A percentile compares a stretch with the other conserved stretches of the same genome.
These are phyloP conservation scores for Gadus macrocephalus DNA, from an alignment of 2,113 vertebrate genomes.

Conservation along the genomic window DNA sequence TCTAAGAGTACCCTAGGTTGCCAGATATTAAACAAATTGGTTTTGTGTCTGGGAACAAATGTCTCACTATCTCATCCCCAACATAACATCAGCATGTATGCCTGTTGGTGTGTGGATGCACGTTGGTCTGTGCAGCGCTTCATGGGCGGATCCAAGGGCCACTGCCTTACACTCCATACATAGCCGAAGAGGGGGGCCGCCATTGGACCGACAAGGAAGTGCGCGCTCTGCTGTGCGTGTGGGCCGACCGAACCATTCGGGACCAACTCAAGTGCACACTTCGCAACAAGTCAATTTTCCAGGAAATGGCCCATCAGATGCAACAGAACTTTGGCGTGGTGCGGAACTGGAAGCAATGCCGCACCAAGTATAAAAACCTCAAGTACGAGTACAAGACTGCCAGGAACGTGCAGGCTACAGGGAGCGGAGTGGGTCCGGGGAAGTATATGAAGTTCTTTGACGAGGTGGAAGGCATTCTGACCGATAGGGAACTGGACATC, in stretches of 20 bases:
- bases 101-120: neutral
- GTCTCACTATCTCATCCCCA: no score
- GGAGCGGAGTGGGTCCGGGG: slow-evolving; percentile 56
- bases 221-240: slow-evolving; percentile 78
- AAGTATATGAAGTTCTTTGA: slow-evolving; percentile 88
- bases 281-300: slow-evolving; percentile 89
- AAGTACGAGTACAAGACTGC: slow-evolving; percentile 88
- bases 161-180: slow-evolving; percentile 61
- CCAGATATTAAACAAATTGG: no score
- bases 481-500: slow-evolving; percentile 68
- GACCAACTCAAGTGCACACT: slow-evolving; percentile 81
- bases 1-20: no score
- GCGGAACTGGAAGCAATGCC: slow-evolving; percentile 89
- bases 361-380: slow-evolving; percentile 92
- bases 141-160: slow-evolving; percentile 17
- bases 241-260: slow-evolving; percentile 80
- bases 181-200: slow-evolving; percentile 82
- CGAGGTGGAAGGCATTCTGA: slow-evolving; percentile 83
- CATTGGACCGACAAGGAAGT: slow-evolving; percentile 89
- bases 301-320: slow-evolving; percentile 84
- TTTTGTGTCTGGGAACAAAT: no score
- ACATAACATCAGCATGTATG: neutral
- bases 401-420: slow-evolving; percentile 64
- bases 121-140: neutral
- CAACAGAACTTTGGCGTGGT: slow-evolving; percentile 78